Base-by-base conservation (phyloP, 2,113 vertebrate species). In the Centropristis striata region DNA sequence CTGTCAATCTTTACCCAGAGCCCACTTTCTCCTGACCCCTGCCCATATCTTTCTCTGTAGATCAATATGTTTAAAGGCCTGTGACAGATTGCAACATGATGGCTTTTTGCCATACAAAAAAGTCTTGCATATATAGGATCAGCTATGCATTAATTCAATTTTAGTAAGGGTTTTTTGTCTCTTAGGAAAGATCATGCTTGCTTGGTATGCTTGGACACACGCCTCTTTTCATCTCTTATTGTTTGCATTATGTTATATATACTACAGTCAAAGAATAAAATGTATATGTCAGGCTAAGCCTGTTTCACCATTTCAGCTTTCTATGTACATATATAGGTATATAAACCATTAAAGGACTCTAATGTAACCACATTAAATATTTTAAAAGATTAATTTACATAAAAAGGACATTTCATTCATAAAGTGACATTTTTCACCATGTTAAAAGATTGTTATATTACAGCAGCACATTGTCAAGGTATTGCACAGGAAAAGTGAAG, bases 21-120 rank as follows among this genome's bases (percentile, higher is more conserved):
- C 51, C 23, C 51, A 54, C 53, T 54, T 42, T 81, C 21, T 21
- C 59, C 54, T 66, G 54, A 80, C 69, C 71, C 63, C 80, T 64
- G 20, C 5, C 47, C 41, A 39, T 71, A 58, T 78, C 72, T 66
- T 63, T 63, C 65, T 68, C 39, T 39, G 15, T 20, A 57, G 44
- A 85, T 87, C 75, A 68, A 78, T 75, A 78, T 12, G 14, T 76
- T 75, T 75, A 12, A 65, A 39, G 25, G 51, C 28, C 72, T 44
- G 55, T 87, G 78, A 81, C 70, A 71, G 80, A 67, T 55, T 75
- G 44, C 12, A 54, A 54, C 54, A 49, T 16, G 9, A 70, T 60
- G 4, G 42, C 37, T 36, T 1, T 46, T 36, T 13, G 20, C 63
- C 27, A 27, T 15, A 46, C 7, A 71, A 28, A 55, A 47, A 59